Percentiles rank a stretch among this genome's conserved stretches.
phyloP scores from a whole-genome alignment of 2,888 invertebrate species.

The Trypoxylon attenuatum region DNA sequence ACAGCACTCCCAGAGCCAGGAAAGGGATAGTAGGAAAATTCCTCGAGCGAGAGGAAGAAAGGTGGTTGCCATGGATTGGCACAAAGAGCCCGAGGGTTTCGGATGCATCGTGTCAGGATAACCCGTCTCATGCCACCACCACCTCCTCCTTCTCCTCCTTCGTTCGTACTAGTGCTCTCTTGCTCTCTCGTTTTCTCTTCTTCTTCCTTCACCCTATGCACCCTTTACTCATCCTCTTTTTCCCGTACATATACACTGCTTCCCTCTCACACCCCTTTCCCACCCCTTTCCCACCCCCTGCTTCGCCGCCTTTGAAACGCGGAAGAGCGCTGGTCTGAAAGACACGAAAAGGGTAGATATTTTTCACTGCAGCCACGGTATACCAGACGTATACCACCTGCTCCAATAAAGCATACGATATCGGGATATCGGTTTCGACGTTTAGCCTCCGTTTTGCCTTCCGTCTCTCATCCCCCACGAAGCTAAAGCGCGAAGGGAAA shows the following conservation, averaged over 20 bases:
- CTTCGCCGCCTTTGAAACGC: conserved; percentile 27
- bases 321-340: conserved; percentile 27
- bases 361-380: conserved; percentile 20
- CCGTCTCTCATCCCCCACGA: conserved; percentile 12
- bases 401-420: conserved; percentile 9
- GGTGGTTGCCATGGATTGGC: conserved; percentile 35
- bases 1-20: conserved; percentile 14
- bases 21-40: background rate
- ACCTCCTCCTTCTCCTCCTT: background rate
- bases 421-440: conserved; percentile 38
- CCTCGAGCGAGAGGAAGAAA: background rate
- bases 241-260: too few species aligned
- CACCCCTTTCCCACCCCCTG: background rate
- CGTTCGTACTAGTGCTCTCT: background rate
- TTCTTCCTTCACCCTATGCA: background rate
- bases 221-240: background rate
- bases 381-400: conserved; percentile 6
- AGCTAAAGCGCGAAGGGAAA: too few species aligned
- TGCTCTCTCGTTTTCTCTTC: background rate
- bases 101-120: conserved; percentile 45
- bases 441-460: conserved; percentile 23
- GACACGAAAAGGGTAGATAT: conserved; percentile 25
- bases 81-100: conserved; percentile 38
- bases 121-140: conserved; percentile 32
- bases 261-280: background rate